Conservation (phyloP, 2,797 vertebrate species). For the Darevskia nairensis region DNA sequence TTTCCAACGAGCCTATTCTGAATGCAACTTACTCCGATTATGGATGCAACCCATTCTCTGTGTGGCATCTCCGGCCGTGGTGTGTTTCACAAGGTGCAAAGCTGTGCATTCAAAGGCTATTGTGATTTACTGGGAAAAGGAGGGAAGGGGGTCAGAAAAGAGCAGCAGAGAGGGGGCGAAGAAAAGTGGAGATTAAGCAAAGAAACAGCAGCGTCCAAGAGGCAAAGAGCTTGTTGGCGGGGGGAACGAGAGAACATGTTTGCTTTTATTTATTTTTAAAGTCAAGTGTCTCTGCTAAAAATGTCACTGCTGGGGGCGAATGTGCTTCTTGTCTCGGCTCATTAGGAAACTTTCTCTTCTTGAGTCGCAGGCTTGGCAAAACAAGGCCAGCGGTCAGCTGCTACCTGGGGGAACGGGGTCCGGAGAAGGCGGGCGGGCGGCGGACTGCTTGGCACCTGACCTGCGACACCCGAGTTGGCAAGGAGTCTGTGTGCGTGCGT, state of each 20-base stretch:
- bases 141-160: background rate
- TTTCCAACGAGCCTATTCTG: too few relatives aligned
- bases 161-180: background rate
- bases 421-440: constrained; percentile 6
- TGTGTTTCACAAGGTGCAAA: background rate
- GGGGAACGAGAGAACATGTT: background rate
- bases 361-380: constrained; percentile 45
- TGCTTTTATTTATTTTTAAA: constrained; percentile 27
- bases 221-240: constrained; percentile 23
- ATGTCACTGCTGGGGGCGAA: constrained; percentile 49
- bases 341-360: constrained; percentile 64
- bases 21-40: too few relatives aligned
- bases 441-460: constrained; percentile 8
- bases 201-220: constrained; percentile 37
- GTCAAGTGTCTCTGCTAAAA: constrained; percentile 52
- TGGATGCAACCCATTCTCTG: too few relatives aligned
- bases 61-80: too few relatives aligned
- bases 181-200: constrained; percentile 13
- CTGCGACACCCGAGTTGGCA: constrained; percentile 45
- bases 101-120: background rate
- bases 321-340: constrained; percentile 61
- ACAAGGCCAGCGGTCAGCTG: background rate
- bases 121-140: background rate
- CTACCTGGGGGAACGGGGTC: constrained; percentile 54
- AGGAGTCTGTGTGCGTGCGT: background rate